Conservation (phyloP, 2,888 invertebrate genomes). For the Rutpela maculata region DNA sequence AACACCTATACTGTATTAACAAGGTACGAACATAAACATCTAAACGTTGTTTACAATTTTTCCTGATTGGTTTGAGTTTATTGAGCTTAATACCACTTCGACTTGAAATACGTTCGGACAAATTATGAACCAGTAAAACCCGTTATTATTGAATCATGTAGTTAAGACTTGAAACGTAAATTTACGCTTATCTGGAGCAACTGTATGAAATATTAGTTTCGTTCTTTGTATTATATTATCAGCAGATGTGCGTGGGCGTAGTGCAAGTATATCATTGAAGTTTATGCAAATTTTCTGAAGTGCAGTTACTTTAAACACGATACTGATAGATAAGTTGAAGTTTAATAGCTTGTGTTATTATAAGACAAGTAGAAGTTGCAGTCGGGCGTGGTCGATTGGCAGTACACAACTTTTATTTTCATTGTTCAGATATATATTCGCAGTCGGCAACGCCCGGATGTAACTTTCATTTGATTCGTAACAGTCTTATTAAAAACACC, state of each 20-base stretch:
- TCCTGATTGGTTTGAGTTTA: conserved; percentile 11
- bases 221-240: neutral
- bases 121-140: conserved; percentile 19
- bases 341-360: too few species aligned
- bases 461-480: too few species aligned
- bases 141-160: conserved; percentile 9
- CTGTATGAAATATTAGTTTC: conserved; percentile 16
- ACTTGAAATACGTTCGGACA: neutral
- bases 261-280: neutral
- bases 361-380: too few species aligned
- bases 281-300: conserved; percentile 3
- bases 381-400: too few species aligned
- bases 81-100: conserved; percentile 7
- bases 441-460: too few species aligned
- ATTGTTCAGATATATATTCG: too few species aligned
- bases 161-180: conserved; percentile 8
- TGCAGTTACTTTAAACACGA: conserved; percentile 11
- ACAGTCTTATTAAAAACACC: too few species aligned
- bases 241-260: conserved; percentile 9
- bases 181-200: conserved; percentile 10
- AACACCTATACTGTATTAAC: neutral
- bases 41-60: conserved; percentile 17
- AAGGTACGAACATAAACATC: neutral
- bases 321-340: neutral
- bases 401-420: too few species aligned